Evolutionary conservation across 2,113 vertebrate species (phyloP).

Genomic region (Psettodes erumei): DNA sequence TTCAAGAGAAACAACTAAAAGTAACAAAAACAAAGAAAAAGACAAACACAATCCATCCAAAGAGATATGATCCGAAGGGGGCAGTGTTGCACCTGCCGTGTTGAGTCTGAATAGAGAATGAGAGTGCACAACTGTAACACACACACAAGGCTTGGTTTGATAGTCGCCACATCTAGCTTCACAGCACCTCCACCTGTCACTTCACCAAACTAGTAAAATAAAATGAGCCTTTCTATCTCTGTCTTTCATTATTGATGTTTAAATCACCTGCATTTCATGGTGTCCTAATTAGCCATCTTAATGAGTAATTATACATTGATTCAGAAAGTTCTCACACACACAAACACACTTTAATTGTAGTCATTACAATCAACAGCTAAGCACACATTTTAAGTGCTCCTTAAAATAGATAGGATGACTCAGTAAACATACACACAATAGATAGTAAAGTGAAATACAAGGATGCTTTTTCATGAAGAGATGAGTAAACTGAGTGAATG

Average conservation of each 20-base stretch:
- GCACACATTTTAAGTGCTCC: background rate
- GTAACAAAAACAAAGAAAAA: background rate
- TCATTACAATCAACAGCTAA: conserved; percentile 50
- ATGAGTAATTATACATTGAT: conserved; percentile 51
- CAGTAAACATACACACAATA: conserved; percentile 10
- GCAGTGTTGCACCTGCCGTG: conserved; percentile 54
- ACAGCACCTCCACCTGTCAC: background rate
- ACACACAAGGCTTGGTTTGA: background rate
- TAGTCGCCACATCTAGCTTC: conserved; percentile 2
- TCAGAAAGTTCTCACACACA: conserved; percentile 49
- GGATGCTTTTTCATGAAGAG: background rate
- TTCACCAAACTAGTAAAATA: conserved; percentile 7
- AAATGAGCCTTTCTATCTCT: background rate
- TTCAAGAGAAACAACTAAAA: background rate
- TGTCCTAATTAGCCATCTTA: conserved; percentile 55
- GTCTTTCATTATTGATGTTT: conserved; percentile 49
- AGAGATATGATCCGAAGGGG: conserved; percentile 46
- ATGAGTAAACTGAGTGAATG: background rate
- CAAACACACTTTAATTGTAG: conserved; percentile 37
- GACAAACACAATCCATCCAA: background rate
- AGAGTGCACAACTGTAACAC: background rate
- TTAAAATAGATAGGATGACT: conserved; percentile 27
- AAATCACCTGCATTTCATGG: conserved; percentile 43
- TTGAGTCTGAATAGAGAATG: accelerated
- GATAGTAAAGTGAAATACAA: background rate